phyloP scores from a whole-genome alignment of 1,140 invertebrate species.

The Camponotus floridanus region DNA sequence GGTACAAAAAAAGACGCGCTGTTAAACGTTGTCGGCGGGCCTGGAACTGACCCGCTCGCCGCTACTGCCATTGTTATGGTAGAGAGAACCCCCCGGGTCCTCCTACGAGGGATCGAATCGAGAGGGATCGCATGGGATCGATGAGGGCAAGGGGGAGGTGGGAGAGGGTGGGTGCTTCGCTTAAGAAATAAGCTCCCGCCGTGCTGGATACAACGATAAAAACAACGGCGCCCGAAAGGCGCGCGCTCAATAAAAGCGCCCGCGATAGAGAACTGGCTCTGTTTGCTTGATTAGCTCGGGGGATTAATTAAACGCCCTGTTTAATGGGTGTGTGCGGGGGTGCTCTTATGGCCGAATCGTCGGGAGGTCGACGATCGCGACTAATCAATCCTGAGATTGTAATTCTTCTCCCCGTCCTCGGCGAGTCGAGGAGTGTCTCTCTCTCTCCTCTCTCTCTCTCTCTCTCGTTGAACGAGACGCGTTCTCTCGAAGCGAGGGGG shows the following conservation, averaged over 20 bases:
- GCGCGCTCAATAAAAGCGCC: conserved; percentile 58
- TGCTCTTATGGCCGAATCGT: conserved; percentile 39
- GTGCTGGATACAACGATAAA: conserved; percentile 65
- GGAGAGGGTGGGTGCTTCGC: conserved; percentile 33
- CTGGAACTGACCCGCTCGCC: conserved; percentile 58
- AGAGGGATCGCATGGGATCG: not conserved
- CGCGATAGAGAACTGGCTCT: conserved; percentile 64
- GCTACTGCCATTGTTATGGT: conserved; percentile 44
- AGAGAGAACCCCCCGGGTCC: conserved; percentile 48
- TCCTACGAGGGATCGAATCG: conserved; percentile 51
- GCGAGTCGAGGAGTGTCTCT: no score
- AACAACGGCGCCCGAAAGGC: conserved; percentile 57
- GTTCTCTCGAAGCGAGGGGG: no score
- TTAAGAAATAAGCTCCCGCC: conserved; percentile 69
- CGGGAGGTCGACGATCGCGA: conserved; percentile 46
- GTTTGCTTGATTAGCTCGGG: conserved; percentile 63
- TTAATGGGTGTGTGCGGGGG: conserved; percentile 49
- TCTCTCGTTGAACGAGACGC: no score
- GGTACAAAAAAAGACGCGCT: conserved; percentile 61
- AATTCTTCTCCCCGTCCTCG: not conserved
- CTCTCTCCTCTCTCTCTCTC: no score
- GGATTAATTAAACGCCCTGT: conserved; percentile 60
- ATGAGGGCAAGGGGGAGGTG: not conserved
- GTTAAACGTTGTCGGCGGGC: conserved; percentile 57
- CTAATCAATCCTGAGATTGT: conserved; percentile 45